Evolutionary conservation across 2,888 invertebrate genomes (phyloP), one percentile per base, ranked within the genome.

Genomic region (Congeria kusceri): DNA sequence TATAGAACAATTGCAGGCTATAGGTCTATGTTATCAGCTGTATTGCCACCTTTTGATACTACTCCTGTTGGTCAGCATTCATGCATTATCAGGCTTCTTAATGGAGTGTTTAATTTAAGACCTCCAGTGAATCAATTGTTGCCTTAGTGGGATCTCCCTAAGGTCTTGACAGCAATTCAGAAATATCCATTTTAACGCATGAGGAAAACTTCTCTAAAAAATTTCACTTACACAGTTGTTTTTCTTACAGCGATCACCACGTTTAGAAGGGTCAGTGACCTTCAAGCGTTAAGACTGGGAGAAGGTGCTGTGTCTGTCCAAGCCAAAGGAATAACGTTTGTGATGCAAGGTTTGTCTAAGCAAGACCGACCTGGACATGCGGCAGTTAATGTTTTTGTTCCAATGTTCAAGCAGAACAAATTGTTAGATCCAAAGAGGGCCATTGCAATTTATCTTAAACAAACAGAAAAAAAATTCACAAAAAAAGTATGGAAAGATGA

Each of bases 371-470:
- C 29, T 20, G 25, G 44, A 23, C 63, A 63, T 63, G 18, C 18
- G 3, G 18, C 29, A 20, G 23, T 25, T 15, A 64, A 65, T 11
- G 70, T 65, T 58, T 58, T 70, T 56, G 59, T 76, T 5, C 76
- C 76, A 23, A 9, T 28, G 44, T 71, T 63, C 9, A 13, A n/a
- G 20, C 32, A 71, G n/a, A 58, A 70, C 28, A 76, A 56, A 23
- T 25, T 49, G 4, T 32, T 76, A 15, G 77, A 77, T 66, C 77
- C 77, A 18, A 73, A 73, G n/a, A 46, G 29, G 46, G n/a, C n/a
- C 56, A n/a, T n/a, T n/a, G n/a, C n/a, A n/a, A n/a, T 46, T 46
- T 46, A 46, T 46, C 47, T 46, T 15, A 46, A 46, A 13, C 15
- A 46, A 46, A 46, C 47, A 46, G 47, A 46, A 46, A n/a, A n/a